Evolutionary conservation across 2,113 vertebrate genomes (phyloP).

Genomic region (Acrocephalus kingi): DNA sequence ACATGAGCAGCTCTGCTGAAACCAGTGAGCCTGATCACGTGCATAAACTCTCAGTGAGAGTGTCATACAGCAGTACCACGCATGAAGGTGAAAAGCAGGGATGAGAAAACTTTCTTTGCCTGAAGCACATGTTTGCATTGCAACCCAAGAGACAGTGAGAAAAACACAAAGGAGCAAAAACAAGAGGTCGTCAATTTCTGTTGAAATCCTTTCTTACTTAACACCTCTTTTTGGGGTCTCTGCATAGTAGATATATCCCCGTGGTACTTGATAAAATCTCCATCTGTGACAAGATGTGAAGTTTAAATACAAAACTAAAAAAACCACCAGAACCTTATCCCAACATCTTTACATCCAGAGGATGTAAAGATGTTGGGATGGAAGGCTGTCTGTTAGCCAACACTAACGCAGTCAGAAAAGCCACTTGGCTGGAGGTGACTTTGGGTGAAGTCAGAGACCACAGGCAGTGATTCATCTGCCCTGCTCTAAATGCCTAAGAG

Average conservation of each 20-base stretch:
- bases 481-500: neutral
- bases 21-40: neutral
- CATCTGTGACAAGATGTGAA: neutral
- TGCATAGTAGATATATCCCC: neutral
- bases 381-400: neutral
- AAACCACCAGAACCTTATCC: neutral
- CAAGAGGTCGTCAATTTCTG: neutral
- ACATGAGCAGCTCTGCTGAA: neutral
- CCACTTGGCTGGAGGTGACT: neutral
- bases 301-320: neutral
- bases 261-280: neutral
- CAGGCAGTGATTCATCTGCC: neutral
- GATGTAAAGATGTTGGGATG: no score
- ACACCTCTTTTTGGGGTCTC: neutral
- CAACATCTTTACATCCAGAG: neutral
- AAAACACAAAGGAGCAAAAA: neutral
- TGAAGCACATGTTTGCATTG: neutral
- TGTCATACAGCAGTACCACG: neutral
- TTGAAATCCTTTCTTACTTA: neutral
- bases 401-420: neutral
- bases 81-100: neutral
- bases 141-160: neutral
- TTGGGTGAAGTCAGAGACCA: neutral
- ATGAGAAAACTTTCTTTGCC: neutral
- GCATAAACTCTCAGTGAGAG: neutral